Evolutionary conservation across 2,888 invertebrate species (phyloP).

Genomic region (Phragmatobia fuliginosa): DNA sequence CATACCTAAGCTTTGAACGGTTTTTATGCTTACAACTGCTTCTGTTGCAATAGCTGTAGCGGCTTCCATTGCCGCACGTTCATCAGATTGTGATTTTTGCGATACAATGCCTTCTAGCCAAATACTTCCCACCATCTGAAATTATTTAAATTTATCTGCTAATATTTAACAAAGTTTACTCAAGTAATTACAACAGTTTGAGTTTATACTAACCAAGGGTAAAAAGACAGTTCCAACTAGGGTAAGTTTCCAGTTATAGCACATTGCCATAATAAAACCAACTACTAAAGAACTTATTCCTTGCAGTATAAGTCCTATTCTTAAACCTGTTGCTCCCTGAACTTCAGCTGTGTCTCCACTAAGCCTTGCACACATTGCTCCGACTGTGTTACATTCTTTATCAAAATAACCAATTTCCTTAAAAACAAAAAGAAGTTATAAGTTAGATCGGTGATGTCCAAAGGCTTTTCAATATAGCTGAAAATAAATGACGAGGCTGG

Average conservation of each 20-base stretch:
- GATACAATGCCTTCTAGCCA: constrained; percentile 88
- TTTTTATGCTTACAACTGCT: constrained; percentile 89
- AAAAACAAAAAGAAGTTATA: constrained; percentile 22
- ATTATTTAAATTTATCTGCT: neutral
- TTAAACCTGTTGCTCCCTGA: constrained; percentile 88
- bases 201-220: constrained; percentile 81
- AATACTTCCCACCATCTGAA: constrained; percentile 85
- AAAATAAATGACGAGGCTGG: neutral
- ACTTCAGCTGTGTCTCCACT: constrained; percentile 89
- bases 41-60: constrained; percentile 89
- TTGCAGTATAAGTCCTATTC: constrained; percentile 87
- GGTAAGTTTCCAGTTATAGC: constrained; percentile 88
- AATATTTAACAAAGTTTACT: neutral
- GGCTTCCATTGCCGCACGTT: constrained; percentile 87
- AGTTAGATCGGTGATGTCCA: neutral
- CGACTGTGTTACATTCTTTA: constrained; percentile 87
- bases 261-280: constrained; percentile 86
- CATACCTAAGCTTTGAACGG: constrained; percentile 88
- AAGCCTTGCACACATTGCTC: constrained; percentile 88
- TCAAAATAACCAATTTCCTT: constrained; percentile 89
- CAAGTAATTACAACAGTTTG: neutral
- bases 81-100: constrained; percentile 86
- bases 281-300: constrained; percentile 87
- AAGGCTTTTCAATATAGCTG: neutral
- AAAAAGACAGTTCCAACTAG: constrained; percentile 87